Evolutionary conservation across 2,113 vertebrate genomes (phyloP).

Genomic region (Orycteropus afer): DNA sequence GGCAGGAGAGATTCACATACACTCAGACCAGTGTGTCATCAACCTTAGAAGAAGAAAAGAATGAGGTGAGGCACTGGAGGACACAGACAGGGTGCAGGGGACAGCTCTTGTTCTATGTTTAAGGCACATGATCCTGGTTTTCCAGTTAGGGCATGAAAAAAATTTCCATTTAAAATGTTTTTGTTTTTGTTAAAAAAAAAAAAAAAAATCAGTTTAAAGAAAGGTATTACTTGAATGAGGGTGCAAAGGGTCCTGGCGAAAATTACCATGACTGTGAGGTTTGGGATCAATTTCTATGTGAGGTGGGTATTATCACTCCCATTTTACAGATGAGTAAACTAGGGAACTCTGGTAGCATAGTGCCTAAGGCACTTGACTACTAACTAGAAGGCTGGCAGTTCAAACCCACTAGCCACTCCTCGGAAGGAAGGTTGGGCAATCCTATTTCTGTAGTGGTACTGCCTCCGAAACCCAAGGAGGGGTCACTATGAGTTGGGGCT

Average conservation of each 20-base stretch:
- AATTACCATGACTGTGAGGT: rapidly evolving
- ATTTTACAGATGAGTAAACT: background rate
- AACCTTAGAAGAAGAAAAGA: background rate
- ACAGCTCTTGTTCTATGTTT: rapidly evolving
- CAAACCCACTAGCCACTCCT: too few species aligned
- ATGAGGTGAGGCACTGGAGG: background rate
- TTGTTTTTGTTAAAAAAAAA: too few species aligned
- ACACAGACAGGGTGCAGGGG: background rate
- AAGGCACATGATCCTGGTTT: background rate
- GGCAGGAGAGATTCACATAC: too few species aligned
- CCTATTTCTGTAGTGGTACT: too few species aligned
- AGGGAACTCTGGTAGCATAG: too few species aligned
- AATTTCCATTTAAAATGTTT: background rate
- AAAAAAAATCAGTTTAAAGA: background rate
- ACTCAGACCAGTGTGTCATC: too few species aligned
- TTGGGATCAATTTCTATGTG: rapidly evolving
- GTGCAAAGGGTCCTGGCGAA: background rate
- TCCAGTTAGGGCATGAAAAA: background rate
- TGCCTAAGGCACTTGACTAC: too few species aligned
- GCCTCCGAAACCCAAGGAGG: too few species aligned
- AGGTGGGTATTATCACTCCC: background rate
- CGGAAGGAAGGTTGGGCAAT: too few species aligned
- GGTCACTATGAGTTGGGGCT: too few species aligned
- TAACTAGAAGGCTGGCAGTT: too few species aligned
- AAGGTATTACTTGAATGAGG: background rate